Percentiles rank a stretch among this genome's conserved stretches.
Evolutionary conservation across 1,140 invertebrate genomes (phyloP).

Genomic region (Nilaparvata lugens): DNA sequence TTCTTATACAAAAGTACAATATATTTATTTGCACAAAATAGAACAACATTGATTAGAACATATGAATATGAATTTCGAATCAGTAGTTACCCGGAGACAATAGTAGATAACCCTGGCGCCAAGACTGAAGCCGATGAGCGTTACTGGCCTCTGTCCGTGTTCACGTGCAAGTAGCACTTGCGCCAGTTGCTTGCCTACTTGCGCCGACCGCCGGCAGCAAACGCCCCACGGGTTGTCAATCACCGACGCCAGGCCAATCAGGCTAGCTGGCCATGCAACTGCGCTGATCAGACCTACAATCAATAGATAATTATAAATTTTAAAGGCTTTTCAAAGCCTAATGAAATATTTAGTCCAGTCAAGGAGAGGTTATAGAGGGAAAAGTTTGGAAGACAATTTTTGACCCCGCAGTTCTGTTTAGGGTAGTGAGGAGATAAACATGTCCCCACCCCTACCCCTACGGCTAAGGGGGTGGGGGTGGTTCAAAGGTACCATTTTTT

Average conservation of each 20-base stretch:
- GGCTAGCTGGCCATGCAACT: constrained; percentile 57
- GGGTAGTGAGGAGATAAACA: no score
- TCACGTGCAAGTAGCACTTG: constrained; percentile 51
- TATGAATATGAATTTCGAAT: no score
- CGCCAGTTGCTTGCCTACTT: constrained; percentile 55
- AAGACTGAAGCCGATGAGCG: constrained; percentile 60
- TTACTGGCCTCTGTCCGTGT: constrained; percentile 61
- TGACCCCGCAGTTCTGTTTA: no score
- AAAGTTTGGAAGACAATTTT: no score
- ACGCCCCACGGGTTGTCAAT: constrained; percentile 72
- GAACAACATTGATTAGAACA: no score
- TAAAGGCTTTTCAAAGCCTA: constrained; percentile 6
- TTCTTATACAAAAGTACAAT: no score
- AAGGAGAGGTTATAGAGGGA: no score
- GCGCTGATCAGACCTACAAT: constrained; percentile 51
- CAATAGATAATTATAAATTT: constrained; percentile 1
- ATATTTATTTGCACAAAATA: no score
- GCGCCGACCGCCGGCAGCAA: constrained; percentile 50
- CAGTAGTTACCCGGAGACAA: constrained; percentile 46
- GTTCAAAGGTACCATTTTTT: no score
- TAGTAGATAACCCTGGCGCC: constrained; percentile 65
- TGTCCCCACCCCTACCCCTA: no score
- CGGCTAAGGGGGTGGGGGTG: no score
- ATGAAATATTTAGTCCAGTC: no score
- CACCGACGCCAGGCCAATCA: constrained; percentile 51